phyloP scores from a whole-genome alignment of 2,797 vertebrate species.

The Hipposideros larvatus region DNA sequence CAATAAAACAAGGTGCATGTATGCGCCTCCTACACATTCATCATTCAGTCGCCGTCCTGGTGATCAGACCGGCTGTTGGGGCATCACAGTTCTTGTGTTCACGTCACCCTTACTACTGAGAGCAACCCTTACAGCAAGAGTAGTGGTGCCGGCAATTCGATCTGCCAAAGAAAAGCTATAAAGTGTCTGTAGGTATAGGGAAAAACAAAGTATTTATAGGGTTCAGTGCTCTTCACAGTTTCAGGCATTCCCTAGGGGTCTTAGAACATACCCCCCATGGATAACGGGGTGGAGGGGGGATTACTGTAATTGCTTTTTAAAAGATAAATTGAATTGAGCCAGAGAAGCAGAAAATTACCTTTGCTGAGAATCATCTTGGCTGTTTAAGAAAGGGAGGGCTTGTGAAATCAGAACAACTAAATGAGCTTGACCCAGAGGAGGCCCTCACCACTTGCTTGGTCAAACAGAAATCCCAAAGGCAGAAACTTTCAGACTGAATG shows the following conservation, averaged over 20 bases:
- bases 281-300: background rate
- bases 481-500: background rate
- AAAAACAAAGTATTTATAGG: background rate
- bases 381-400: constrained; percentile 70
- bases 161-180: background rate
- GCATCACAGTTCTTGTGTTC: background rate
- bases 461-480: constrained; percentile 4
- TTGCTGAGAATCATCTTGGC: constrained; percentile 81
- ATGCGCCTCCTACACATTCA: accelerated
- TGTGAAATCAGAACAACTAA: background rate
- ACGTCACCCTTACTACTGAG: too few relatives aligned
- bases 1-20: too few relatives aligned
- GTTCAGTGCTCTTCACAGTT: accelerated
- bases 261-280: background rate
- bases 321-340: constrained; percentile 84
- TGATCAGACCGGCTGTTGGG: background rate
- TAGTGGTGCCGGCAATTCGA: background rate
- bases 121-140: background rate
- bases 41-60: background rate
- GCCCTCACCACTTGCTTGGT: background rate
- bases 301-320: constrained; percentile 81
- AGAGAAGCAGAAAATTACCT: constrained; percentile 89
- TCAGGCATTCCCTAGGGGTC: background rate
- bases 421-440: background rate
- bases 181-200: accelerated